Conservation (phyloP, 2,888 invertebrate genomes). For the Kuschelorhynchus macadamiae region DNA sequence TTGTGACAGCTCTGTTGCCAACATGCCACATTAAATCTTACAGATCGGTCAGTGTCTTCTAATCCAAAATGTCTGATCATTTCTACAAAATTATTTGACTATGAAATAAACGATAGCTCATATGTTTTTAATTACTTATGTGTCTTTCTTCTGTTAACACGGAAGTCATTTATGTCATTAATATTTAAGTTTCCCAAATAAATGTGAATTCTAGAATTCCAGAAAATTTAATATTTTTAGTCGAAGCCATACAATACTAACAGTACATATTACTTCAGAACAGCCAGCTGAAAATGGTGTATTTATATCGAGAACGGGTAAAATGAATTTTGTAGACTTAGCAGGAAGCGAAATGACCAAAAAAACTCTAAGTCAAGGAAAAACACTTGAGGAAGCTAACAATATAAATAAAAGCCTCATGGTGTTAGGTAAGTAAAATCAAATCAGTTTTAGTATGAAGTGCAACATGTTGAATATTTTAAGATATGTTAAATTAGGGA, state of each 20-base stretch:
- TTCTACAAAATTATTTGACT: too few species aligned
- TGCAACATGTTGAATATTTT: neutral
- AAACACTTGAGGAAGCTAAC: conserved; percentile 93
- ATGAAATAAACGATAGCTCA: too few species aligned
- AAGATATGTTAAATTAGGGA: too few species aligned
- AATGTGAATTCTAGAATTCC: too few species aligned
- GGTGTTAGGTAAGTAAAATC: conserved; percentile 81
- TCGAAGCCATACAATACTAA: conserved; percentile 92
- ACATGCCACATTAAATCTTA: too few species aligned
- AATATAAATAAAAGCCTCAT: conserved; percentile 96
- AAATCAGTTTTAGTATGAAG: neutral
- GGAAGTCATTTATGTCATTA: too few species aligned
- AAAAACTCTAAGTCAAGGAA: conserved; percentile 88
- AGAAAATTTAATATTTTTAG: conserved; percentile 59
- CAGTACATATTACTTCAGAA: conserved; percentile 90
- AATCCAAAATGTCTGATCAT: too few species aligned
- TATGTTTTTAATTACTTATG: too few species aligned
- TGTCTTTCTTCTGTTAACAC: too few species aligned
- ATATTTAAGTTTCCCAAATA: too few species aligned
- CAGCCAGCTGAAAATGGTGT: conserved; percentile 85
- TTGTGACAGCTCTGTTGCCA: too few species aligned
- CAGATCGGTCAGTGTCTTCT: too few species aligned
- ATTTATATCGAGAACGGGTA: conserved; percentile 91
- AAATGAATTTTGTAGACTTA: conserved; percentile 95
- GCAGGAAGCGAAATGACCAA: conserved; percentile 98